phyloP scores from a whole-genome alignment of 2,113 vertebrate genomes.

The Austrofundulus limnaeus region DNA sequence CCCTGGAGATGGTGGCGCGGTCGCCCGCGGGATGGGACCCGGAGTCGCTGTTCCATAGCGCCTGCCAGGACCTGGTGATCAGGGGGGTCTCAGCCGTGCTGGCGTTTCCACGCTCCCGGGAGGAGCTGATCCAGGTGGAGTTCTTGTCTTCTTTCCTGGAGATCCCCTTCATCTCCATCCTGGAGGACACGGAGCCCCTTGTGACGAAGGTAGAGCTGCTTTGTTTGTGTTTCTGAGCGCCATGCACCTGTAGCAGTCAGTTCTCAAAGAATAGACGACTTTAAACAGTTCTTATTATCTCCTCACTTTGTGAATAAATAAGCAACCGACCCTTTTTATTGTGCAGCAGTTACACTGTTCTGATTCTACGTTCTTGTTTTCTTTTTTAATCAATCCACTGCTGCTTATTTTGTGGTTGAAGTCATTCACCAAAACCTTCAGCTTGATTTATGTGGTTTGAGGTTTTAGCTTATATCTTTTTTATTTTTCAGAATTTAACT shows the following conservation, averaged over 20 bases:
- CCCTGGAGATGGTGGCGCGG: conserved; percentile 83
- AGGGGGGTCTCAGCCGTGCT: conserved; percentile 86
- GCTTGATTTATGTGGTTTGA: no score
- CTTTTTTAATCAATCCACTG: no score
- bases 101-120: conserved; percentile 87
- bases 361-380: no score
- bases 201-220: conserved; percentile 82
- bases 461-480: no score
- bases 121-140: conserved; percentile 90
- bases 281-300: not conserved
- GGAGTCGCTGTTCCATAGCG: conserved; percentile 82
- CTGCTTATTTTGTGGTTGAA: no score
- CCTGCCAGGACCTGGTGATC: conserved; percentile 85
- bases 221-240: not conserved
- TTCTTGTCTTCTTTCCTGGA: conserved; percentile 88
- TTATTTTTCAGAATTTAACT: no score
- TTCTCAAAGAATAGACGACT: not conserved
- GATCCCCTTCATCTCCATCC: conserved; percentile 89
- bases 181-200: conserved; percentile 84
- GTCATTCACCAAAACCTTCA: no score
- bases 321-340: not conserved
- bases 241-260: conserved; percentile 44
- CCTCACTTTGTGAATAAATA: conserved; percentile 6
- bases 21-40: conserved; percentile 81
- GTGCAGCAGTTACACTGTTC: no score